Evolutionary conservation across 2,113 vertebrate genomes (phyloP).

Genomic region (Petroica traversi): DNA sequence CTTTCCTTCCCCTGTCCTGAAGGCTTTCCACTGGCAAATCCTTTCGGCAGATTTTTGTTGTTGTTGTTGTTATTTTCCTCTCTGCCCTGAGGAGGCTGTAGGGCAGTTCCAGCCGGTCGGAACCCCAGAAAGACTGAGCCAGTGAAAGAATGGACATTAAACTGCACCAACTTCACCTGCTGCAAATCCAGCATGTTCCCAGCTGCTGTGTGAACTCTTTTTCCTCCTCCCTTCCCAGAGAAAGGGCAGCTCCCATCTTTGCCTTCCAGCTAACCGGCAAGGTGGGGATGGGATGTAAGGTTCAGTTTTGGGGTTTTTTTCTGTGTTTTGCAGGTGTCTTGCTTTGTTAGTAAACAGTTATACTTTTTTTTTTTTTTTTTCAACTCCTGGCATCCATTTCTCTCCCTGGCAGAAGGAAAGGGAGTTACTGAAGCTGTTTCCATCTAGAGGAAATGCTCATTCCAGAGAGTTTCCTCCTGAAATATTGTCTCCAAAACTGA

Average conservation of each 20-base stretch:
- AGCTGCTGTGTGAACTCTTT: neutral
- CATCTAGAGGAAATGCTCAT: accelerated
- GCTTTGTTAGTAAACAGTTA: neutral
- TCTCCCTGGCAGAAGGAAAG: neutral
- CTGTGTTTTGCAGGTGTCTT: neutral
- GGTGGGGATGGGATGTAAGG: neutral
- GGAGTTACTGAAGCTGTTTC: neutral
- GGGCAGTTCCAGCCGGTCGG: accelerated
- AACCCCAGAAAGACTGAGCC: neutral
- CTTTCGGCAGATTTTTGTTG: accelerated
- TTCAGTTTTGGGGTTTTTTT: neutral
- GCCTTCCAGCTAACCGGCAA: accelerated
- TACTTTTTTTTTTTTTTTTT: neutral
- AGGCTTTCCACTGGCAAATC: neutral
- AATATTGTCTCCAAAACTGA: neutral
- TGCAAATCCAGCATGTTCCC: neutral
- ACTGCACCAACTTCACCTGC: neutral
- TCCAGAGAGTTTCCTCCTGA: neutral
- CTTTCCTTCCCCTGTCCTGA: neutral
- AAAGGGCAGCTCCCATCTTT: neutral
- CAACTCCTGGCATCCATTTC: neutral
- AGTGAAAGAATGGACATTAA: neutral
- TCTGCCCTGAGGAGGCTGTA: accelerated
- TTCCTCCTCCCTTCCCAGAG: neutral
- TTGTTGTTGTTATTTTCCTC: too few species aligned